These are phyloP conservation scores for Phrynocephalus versicolor DNA, from an alignment of 2,113 vertebrate species.

Conservation along the genomic window DNA sequence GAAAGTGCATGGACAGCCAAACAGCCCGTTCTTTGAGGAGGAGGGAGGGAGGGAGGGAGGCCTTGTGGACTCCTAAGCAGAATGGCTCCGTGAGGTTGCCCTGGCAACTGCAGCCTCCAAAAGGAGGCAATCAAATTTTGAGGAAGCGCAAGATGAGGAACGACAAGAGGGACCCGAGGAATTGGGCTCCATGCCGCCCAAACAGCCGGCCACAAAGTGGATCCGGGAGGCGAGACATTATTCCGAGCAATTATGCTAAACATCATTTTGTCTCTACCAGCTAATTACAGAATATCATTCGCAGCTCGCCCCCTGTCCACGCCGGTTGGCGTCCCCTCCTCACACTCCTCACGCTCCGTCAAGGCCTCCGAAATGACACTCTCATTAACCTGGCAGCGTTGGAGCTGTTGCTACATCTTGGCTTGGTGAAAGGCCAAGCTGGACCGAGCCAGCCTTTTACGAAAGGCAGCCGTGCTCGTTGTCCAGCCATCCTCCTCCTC, in stretches of 20 bases:
- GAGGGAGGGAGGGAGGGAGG: slow-evolving; percentile 41
- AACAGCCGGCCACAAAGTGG: slow-evolving; percentile 9
- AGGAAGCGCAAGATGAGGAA: slow-evolving; percentile 50
- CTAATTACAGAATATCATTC: slow-evolving; percentile 65
- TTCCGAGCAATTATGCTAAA: slow-evolving; percentile 71
- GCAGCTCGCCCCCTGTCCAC: slow-evolving; percentile 36
- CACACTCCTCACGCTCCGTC: slow-evolving; percentile 27
- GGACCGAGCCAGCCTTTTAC: neutral
- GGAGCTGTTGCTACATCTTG: slow-evolving; percentile 42
- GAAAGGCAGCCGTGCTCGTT: neutral
- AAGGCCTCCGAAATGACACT: slow-evolving; percentile 5
- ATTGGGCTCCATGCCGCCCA: slow-evolving; percentile 47
- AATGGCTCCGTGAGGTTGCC: slow-evolving; percentile 53
- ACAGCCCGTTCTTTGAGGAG: slow-evolving; percentile 37
- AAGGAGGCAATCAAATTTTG: slow-evolving; percentile 56
- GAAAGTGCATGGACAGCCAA: slow-evolving; percentile 5
- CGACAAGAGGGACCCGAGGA: slow-evolving; percentile 54
- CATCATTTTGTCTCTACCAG: slow-evolving; percentile 65
- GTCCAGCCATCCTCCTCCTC: neutral
- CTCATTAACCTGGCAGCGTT: slow-evolving; percentile 47
- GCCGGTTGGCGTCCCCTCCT: neutral
- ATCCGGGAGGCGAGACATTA: slow-evolving; percentile 19
- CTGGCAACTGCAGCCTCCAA: slow-evolving; percentile 46
- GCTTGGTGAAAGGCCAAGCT: slow-evolving; percentile 28
- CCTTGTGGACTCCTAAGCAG: neutral